Percentiles rank a stretch among this genome's conserved stretches.
Evolutionary conservation across 2,797 vertebrate genomes (phyloP).

Genomic region (Gastrophryne carolinensis): DNA sequence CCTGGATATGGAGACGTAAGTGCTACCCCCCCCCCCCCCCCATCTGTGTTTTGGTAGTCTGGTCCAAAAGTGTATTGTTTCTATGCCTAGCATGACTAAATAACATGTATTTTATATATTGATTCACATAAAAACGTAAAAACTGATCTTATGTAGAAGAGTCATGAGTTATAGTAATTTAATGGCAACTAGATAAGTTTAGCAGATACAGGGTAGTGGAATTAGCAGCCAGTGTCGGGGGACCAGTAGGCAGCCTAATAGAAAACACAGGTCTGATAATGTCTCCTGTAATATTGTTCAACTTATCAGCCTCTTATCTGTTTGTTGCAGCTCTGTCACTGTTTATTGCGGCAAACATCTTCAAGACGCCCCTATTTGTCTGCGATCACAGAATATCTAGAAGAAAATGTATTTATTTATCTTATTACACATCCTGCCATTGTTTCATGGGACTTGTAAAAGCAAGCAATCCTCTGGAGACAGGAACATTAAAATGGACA

Average conservation of each 20-base stretch:
- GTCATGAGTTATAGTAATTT: background rate
- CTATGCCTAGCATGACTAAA: background rate
- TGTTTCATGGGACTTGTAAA: background rate
- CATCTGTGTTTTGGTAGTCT: too few species aligned
- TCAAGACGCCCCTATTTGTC: background rate
- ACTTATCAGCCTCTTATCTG: constrained; percentile 17
- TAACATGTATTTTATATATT: background rate
- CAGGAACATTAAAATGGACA: background rate
- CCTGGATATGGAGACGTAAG: too few species aligned
- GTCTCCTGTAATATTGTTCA: constrained; percentile 19
- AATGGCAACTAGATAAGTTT: constrained; percentile 15
- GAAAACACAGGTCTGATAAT: constrained; percentile 19
- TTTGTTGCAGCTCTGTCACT: constrained; percentile 31
- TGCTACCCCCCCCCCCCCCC: too few species aligned
- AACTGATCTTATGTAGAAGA: background rate
- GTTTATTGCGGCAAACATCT: constrained; percentile 33
- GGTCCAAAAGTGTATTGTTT: too few species aligned
- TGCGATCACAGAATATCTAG: background rate
- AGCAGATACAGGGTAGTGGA: constrained; percentile 2
- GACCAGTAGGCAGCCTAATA: constrained; percentile 13
- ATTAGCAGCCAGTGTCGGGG: constrained; percentile 8
- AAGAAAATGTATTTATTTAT: background rate
- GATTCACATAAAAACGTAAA: background rate
- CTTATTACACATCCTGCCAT: background rate
- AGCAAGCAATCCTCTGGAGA: background rate